These are phyloP conservation scores for Diorhabda carinulata DNA, from an alignment of 1,140 invertebrate genomes.

Conservation along the genomic window DNA sequence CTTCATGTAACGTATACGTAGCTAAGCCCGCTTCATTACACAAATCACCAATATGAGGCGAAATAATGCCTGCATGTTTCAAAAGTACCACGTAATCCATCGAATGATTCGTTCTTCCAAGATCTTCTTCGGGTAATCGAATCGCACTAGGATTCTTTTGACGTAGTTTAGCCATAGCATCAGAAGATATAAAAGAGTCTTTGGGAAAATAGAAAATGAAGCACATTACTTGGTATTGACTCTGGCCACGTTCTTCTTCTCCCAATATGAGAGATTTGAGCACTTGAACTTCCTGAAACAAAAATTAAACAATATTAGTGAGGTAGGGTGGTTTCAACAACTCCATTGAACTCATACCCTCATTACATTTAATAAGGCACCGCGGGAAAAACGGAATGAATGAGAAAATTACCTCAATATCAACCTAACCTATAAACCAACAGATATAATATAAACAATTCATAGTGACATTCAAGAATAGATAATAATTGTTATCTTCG, in stretches of 20 bases:
- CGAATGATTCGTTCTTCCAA: slow-evolving; percentile 69
- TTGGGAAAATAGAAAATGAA: slow-evolving; percentile 87
- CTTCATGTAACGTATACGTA: slow-evolving; percentile 73
- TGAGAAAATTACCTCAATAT: no score
- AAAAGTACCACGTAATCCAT: slow-evolving; percentile 77
- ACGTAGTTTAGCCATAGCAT: slow-evolving; percentile 95
- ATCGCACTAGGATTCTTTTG: slow-evolving; percentile 69
- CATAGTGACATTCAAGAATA: no score
- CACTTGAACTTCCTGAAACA: slow-evolving; percentile 82
- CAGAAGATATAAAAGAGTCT: slow-evolving; percentile 90
- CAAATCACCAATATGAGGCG: slow-evolving; percentile 66
- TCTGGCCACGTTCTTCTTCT: slow-evolving; percentile 90
- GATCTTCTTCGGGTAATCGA: slow-evolving; percentile 81
- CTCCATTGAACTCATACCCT: no score
- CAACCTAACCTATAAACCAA: no score
- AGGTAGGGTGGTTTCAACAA: background rate
- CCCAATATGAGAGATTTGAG: slow-evolving; percentile 87
- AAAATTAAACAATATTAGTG: slow-evolving; percentile 29
- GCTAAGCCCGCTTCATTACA: slow-evolving; percentile 73
- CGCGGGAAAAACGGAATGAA: no score
- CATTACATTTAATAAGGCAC: no score
- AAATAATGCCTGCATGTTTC: slow-evolving; percentile 64
- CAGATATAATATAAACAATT: no score
- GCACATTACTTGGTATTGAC: slow-evolving; percentile 86
- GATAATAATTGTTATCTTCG: no score